Evolutionary conservation across 2,888 invertebrate species (phyloP).

Genomic region (Strigamia maritima): DNA sequence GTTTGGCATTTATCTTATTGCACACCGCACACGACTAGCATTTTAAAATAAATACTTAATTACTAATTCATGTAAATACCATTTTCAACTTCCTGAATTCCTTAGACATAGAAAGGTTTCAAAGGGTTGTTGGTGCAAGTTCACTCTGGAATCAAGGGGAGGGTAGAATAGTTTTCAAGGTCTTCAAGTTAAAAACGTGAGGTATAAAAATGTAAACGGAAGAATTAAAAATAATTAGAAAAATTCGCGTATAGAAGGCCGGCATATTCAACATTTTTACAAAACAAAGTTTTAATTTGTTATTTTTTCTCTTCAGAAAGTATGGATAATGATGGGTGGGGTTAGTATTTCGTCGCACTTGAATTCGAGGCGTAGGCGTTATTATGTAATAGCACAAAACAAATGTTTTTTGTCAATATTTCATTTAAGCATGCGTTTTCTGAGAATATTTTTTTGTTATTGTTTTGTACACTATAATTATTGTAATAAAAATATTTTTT

Average conservation of each 20-base stretch:
- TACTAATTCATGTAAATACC: background rate
- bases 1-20: background rate
- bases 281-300: background rate
- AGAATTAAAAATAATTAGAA: background rate
- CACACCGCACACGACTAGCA: background rate
- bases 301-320: background rate
- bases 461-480: background rate
- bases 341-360: background rate
- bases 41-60: background rate
- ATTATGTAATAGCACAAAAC: background rate
- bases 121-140: constrained; percentile 23
- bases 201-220: background rate
- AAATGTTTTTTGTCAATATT: background rate
- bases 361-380: background rate
- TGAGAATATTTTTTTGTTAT: background rate
- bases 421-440: no score
- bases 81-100: constrained; percentile 5
- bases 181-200: background rate
- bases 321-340: background rate
- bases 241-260: background rate
- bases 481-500: constrained; percentile 4
- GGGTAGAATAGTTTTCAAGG: constrained; percentile 6
- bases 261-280: background rate
- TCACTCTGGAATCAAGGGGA: constrained; percentile 10
- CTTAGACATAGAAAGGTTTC: background rate